Evolutionary conservation across 1,140 invertebrate genomes (phyloP).

Genomic region (Rhopalosiphum maidis): DNA sequence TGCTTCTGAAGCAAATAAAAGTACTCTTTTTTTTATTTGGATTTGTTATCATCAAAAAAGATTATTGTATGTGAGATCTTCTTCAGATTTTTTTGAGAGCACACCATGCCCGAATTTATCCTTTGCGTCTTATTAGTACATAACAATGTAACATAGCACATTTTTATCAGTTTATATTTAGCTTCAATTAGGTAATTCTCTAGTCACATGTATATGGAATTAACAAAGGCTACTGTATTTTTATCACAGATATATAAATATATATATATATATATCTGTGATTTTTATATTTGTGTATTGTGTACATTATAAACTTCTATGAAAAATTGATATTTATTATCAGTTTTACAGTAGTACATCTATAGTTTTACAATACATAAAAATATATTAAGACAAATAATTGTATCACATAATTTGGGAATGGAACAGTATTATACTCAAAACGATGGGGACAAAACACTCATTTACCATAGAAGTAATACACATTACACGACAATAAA

Average conservation of each 20-base stretch:
- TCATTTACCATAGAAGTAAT: background rate
- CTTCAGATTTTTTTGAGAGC: background rate
- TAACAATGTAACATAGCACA: background rate
- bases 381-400: background rate
- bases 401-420: background rate
- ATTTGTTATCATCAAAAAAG: too few relatives aligned
- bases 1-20: too few relatives aligned
- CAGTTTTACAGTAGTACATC: too few relatives aligned
- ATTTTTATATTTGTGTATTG: too few relatives aligned
- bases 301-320: too few relatives aligned
- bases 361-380: background rate
- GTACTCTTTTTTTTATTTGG: too few relatives aligned
- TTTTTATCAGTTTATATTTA: background rate
- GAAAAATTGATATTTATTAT: too few relatives aligned
- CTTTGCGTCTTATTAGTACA: background rate
- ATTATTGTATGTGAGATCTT: background rate
- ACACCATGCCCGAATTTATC: too few relatives aligned
- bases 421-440: background rate
- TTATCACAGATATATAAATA: too few relatives aligned
- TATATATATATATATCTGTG: too few relatives aligned
- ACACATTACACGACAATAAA: background rate
- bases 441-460: background rate
- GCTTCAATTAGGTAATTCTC: background rate
- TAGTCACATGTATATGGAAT: background rate
- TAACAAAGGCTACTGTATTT: too few relatives aligned